Percentiles rank a stretch among this genome's conserved stretches.
phyloP scores from a whole-genome alignment of 2,888 invertebrate genomes.

The Oscheius onirici region DNA sequence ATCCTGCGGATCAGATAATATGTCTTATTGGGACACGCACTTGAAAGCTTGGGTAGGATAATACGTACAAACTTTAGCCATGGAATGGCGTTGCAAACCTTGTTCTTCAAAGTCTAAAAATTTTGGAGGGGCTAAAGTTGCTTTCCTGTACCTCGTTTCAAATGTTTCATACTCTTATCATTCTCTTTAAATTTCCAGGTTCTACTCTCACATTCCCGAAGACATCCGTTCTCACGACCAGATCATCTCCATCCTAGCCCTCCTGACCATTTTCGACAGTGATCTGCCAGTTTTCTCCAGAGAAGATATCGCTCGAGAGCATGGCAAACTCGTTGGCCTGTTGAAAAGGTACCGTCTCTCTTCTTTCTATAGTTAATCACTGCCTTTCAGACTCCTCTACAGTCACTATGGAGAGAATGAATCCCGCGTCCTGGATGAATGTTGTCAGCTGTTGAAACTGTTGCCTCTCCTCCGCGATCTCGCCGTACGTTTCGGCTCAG shows the following conservation, averaged over 20 bases:
- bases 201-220: slow-evolving; percentile 82
- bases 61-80: too few relatives aligned
- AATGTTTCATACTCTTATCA: too few relatives aligned
- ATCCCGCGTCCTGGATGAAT: slow-evolving; percentile 14
- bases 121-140: too few relatives aligned
- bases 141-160: too few relatives aligned
- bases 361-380: neutral
- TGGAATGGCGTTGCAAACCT: too few relatives aligned
- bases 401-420: slow-evolving; percentile 17
- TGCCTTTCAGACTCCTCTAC: slow-evolving; percentile 5
- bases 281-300: slow-evolving; percentile 1
- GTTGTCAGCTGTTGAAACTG: slow-evolving; percentile 16
- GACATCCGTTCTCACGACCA: slow-evolving; percentile 87
- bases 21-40: too few relatives aligned
- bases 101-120: neutral
- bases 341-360: slow-evolving; percentile 13
- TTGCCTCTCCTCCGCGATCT: slow-evolving; percentile 20
- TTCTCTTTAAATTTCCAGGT: slow-evolving; percentile 59
- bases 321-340: slow-evolving; percentile 12
- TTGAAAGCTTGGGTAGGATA: too few relatives aligned
- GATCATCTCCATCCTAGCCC: slow-evolving; percentile 88
- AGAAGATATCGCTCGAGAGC: slow-evolving; percentile 13
- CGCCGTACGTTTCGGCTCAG: slow-evolving; percentile 26
- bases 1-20: too few relatives aligned
- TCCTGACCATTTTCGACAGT: slow-evolving; percentile 89